phyloP scores from a whole-genome alignment of 2,113 vertebrate genomes.

The Azemiops feae region DNA sequence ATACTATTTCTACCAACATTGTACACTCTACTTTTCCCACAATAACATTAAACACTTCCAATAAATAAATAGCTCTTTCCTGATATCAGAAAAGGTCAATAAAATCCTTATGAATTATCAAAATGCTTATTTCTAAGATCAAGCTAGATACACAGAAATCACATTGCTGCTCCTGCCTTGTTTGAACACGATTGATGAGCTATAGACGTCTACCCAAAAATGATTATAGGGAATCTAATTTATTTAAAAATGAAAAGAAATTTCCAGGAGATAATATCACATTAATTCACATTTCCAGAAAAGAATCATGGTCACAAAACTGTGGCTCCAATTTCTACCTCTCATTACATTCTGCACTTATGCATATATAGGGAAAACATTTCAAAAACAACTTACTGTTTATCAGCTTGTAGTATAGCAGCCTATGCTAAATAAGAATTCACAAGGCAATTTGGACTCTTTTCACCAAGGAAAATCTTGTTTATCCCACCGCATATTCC shows the following conservation, averaged over 20 bases:
- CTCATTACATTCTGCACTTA: background rate
- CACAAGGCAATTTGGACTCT: background rate
- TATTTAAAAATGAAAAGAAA: background rate
- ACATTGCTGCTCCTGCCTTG: background rate
- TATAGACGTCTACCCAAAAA: background rate
- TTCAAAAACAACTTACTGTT: too few relatives aligned
- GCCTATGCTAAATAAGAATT: background rate
- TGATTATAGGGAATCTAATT: background rate
- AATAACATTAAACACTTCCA: background rate
- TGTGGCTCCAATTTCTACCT: background rate
- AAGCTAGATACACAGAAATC: background rate
- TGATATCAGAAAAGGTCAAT: background rate
- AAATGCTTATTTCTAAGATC: background rate
- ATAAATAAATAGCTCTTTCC: background rate
- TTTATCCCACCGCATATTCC: background rate
- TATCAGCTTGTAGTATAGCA: background rate
- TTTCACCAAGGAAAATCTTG: background rate
- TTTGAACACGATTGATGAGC: background rate
- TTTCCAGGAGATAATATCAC: background rate
- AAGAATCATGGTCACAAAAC: background rate
- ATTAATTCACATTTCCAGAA: background rate
- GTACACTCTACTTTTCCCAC: background rate
- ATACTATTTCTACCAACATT: background rate
- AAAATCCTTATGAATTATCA: background rate
- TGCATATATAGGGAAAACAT: too few relatives aligned